phyloP scores from a whole-genome alignment of 2,797 vertebrate genomes.

The Arvicola amphibius region DNA sequence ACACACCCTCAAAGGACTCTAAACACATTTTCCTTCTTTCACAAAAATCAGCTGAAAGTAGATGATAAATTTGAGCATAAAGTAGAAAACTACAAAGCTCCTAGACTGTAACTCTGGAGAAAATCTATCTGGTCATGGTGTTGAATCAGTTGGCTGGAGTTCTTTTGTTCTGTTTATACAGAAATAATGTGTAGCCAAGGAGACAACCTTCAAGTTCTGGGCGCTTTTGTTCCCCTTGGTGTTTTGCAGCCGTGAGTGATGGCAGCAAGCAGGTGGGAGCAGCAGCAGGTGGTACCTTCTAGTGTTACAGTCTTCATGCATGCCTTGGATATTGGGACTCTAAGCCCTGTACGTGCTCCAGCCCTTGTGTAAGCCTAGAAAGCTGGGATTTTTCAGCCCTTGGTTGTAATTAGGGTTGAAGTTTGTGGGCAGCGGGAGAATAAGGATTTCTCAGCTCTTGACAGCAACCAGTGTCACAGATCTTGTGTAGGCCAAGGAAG shows the following conservation, averaged over 20 bases:
- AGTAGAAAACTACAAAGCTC: neutral
- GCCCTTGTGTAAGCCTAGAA: constrained; percentile 1
- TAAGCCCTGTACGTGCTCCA: neutral
- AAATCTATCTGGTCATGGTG: constrained; percentile 47
- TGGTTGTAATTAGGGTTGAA: neutral
- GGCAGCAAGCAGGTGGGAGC: neutral
- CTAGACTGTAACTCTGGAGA: neutral
- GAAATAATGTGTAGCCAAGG: constrained; percentile 17
- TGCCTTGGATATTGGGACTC: neutral
- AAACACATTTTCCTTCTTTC: neutral
- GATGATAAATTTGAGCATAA: neutral
- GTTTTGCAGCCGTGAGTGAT: constrained; percentile 6
- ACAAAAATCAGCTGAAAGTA: neutral
- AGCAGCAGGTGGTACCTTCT: constrained; percentile 4
- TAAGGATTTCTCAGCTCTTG: neutral
- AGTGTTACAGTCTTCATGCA: neutral
- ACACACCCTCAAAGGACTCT: neutral
- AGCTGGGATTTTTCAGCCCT: constrained; percentile 10
- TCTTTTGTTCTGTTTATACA: constrained; percentile 4
- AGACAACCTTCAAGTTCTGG: neutral
- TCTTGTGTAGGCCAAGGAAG: neutral
- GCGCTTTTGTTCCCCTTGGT: neutral
- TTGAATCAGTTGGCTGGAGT: constrained; percentile 19
- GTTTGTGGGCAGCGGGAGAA: neutral
- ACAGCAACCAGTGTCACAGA: neutral